phyloP scores from a whole-genome alignment of 1,140 invertebrate species.

The Chironomus tepperi region DNA sequence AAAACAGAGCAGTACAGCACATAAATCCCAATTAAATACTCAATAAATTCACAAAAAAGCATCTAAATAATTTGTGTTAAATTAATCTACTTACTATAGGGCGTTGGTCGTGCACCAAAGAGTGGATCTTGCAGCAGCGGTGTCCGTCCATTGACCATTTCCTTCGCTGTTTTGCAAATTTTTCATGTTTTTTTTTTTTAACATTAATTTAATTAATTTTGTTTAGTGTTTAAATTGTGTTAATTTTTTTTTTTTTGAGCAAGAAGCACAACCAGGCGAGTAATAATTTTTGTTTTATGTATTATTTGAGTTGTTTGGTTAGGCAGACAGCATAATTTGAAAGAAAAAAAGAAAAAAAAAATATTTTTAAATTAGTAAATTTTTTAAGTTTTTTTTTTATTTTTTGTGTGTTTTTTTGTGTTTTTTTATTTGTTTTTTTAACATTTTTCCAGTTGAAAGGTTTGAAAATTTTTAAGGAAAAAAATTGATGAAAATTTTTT shows the following conservation, averaged over 20 bases:
- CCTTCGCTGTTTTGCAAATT: constrained; percentile 41
- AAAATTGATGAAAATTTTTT: too few relatives aligned
- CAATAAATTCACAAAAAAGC: background rate
- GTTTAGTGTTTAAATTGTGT: background rate
- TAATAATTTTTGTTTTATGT: background rate
- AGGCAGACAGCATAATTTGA: background rate
- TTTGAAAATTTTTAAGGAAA: too few relatives aligned
- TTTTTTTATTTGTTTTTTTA: too few relatives aligned
- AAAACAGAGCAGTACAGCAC: too few relatives aligned
- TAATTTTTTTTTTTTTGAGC: too few relatives aligned
- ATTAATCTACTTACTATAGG: constrained; percentile 74
- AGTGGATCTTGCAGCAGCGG: constrained; percentile 77
- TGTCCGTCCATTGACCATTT: constrained; percentile 52
- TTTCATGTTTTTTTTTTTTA: background rate
- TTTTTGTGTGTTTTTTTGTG: too few relatives aligned
- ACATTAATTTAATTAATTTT: background rate
- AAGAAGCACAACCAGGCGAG: background rate
- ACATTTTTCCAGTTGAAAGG: too few relatives aligned
- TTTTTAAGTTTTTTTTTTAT: background rate
- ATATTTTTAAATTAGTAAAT: background rate
- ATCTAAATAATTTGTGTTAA: too few relatives aligned
- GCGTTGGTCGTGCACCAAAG: constrained; percentile 72
- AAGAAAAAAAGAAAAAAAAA: background rate
- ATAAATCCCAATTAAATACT: too few relatives aligned
- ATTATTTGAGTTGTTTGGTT: too few relatives aligned